Conservation (phyloP, 1,140 invertebrate genomes). For the Sarcophaga peregrina region DNA sequence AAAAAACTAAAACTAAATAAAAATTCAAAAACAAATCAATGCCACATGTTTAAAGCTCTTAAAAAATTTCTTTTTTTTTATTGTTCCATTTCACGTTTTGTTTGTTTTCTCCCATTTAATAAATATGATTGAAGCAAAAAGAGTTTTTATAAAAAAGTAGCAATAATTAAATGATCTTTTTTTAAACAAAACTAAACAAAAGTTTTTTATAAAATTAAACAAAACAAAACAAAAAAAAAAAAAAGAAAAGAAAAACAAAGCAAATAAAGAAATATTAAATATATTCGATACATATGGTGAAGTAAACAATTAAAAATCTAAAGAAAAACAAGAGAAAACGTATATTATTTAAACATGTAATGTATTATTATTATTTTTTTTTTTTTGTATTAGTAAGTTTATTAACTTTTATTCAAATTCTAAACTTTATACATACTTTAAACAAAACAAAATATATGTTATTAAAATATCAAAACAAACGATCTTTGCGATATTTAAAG, state of each 20-base stretch:
- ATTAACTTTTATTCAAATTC: slow-evolving; percentile 20
- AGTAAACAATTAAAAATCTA: slow-evolving; percentile 21
- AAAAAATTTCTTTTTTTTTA: not conserved
- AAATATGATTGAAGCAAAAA: too few relatives aligned
- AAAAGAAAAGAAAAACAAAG: too few relatives aligned
- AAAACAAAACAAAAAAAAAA: slow-evolving; percentile 1
- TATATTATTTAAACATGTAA: too few relatives aligned
- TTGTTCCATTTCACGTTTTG: not conserved
- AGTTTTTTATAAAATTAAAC: not conserved
- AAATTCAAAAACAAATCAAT: slow-evolving; percentile 7
- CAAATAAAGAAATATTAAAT: not conserved
- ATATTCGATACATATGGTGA: not conserved
- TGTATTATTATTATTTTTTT: slow-evolving; percentile 11
- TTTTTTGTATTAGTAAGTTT: not conserved
- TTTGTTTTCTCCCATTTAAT: too few relatives aligned
- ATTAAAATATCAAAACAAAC: slow-evolving; percentile 2
- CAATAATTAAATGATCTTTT: not conserved
- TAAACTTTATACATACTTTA: not conserved
- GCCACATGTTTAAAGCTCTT: slow-evolving; percentile 18
- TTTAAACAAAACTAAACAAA: not conserved
- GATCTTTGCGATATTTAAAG: too few relatives aligned
- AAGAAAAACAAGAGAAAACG: too few relatives aligned
- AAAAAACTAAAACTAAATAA: not conserved
- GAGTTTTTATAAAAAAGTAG: not conserved
- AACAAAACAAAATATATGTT: slow-evolving; percentile 18